phyloP scores from a whole-genome alignment of 2,113 vertebrate genomes.

The Chloropsis hardwickii region DNA sequence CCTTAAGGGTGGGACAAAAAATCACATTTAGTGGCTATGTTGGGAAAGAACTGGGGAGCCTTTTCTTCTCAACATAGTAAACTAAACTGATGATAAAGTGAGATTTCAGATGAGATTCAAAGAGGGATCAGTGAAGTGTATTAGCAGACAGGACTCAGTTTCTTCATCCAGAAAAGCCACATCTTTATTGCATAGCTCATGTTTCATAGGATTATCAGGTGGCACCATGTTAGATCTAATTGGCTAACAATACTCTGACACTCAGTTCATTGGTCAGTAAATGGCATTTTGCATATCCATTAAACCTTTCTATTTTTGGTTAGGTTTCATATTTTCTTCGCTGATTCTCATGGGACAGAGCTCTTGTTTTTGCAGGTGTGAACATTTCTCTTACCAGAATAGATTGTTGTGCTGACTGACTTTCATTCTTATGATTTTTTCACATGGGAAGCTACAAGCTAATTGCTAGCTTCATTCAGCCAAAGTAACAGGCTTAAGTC shows the following conservation, averaged over 20 bases:
- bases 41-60: not conserved
- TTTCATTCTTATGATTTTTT: not conserved
- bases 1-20: not conserved
- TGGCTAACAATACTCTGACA: not conserved
- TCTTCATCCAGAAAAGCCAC: not conserved
- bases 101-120: not conserved
- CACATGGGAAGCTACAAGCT: not conserved
- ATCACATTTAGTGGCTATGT: not conserved
- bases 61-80: not conserved
- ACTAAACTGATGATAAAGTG: not conserved
- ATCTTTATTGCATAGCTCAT: not conserved
- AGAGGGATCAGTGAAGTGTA: not conserved
- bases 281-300: not conserved
- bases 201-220: not conserved
- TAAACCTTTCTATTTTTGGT: not conserved
- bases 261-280: not conserved
- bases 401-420: not conserved
- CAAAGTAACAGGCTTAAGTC: not conserved
- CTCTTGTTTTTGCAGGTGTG: not conserved
- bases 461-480: not conserved
- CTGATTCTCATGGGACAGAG: not conserved
- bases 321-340: not conserved
- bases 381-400: not conserved
- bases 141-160: not conserved
- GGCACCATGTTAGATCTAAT: not conserved